phyloP scores from a whole-genome alignment of 23 tunicate species.

The Ascidia mentula region DNA sequence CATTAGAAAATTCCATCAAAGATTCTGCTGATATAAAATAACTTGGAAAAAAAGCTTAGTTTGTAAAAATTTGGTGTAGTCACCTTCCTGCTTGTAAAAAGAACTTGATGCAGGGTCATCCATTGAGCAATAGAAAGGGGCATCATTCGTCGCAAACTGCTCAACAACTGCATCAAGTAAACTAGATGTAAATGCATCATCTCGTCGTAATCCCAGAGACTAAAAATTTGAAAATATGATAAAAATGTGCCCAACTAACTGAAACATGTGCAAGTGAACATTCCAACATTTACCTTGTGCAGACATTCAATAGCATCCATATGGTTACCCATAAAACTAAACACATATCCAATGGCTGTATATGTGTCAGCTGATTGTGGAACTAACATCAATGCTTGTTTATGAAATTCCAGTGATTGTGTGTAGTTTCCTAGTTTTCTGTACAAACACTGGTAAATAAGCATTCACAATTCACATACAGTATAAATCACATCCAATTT shows the following conservation, averaged over 20 bases:
- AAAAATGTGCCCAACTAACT: no score
- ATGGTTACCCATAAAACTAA: slow-evolving; percentile 74
- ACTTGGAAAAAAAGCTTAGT: no score
- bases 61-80: not conserved
- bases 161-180: slow-evolving; percentile 71
- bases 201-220: slow-evolving; percentile 78
- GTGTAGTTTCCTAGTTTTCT: slow-evolving; percentile 66
- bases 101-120: not conserved
- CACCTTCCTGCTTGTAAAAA: not conserved
- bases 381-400: slow-evolving; percentile 57
- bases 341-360: slow-evolving; percentile 71
- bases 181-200: slow-evolving; percentile 76
- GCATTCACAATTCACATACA: no score
- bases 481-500: not conserved
- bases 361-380: slow-evolving; percentile 92
- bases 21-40: slow-evolving; percentile 9
- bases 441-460: no score
- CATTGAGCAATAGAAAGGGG: slow-evolving; percentile 10
- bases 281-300: slow-evolving; percentile 51
- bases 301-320: slow-evolving; percentile 77
- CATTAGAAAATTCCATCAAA: not conserved
- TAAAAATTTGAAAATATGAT: no score
- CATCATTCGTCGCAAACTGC: slow-evolving; percentile 51
- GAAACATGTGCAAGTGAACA: not conserved
- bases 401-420: slow-evolving; percentile 63